Conservation (phyloP, 2,888 invertebrate genomes). For the Frankliniella intonsa region DNA sequence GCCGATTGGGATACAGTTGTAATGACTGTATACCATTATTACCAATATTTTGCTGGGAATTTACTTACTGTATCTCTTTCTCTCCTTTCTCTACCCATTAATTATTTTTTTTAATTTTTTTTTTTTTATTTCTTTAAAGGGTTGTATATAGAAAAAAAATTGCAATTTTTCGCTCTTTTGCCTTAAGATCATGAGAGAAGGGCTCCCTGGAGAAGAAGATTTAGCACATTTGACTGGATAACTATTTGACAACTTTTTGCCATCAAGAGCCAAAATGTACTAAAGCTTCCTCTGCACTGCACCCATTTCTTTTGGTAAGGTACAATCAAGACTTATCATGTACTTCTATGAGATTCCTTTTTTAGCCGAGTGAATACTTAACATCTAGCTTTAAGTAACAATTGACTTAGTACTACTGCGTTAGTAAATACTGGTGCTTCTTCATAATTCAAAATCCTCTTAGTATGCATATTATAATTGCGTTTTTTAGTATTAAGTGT, state of each 20-base stretch:
- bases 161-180: background rate
- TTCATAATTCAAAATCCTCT: background rate
- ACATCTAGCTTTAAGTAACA: background rate
- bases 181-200: background rate
- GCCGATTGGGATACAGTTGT: no score
- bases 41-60: no score
- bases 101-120: background rate
- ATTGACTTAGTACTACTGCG: background rate
- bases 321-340: background rate
- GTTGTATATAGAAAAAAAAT: background rate
- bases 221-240: no score
- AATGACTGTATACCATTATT: no score
- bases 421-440: slow-evolving; percentile 21
- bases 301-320: background rate
- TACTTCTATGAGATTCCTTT: background rate
- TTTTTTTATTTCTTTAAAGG: background rate
- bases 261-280: no score
- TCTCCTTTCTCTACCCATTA: background rate
- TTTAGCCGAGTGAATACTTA: slow-evolving; percentile 23
- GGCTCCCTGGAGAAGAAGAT: no score
- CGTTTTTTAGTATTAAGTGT: background rate
- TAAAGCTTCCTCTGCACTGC: no score
- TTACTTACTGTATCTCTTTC: no score
- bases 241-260: no score
- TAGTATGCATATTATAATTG: background rate